Evolutionary conservation across 2,888 invertebrate genomes (phyloP).

Genomic region (Melieria omissa): DNA sequence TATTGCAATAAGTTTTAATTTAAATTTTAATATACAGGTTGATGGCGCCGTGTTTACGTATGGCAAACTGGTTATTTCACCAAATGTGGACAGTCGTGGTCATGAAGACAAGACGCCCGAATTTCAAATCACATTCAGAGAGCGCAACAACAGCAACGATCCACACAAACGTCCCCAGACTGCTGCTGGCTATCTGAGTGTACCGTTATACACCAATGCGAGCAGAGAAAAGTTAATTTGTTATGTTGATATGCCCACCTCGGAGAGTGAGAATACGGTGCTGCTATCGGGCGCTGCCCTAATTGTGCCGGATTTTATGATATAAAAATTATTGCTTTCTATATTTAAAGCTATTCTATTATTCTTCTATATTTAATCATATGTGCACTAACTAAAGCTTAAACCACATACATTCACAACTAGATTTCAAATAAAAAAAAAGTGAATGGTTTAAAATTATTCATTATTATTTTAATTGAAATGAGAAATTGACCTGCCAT

Average conservation of each 20-base stretch:
- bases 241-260: conserved; percentile 54
- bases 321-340: too few relatives aligned
- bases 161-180: conserved; percentile 5
- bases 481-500: too few relatives aligned
- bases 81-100: conserved; percentile 30
- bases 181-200: conserved; percentile 31
- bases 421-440: too few relatives aligned
- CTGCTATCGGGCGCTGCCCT: conserved; percentile 63
- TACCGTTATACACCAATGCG: conserved; percentile 61
- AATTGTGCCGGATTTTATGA: conserved; percentile 58
- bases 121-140: conserved; percentile 51
- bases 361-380: too few relatives aligned
- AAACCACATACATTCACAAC: too few relatives aligned
- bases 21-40: conserved; percentile 47
- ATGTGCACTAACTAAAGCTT: too few relatives aligned
- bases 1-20: background rate
- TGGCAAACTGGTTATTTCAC: conserved; percentile 49
- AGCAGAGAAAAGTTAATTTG: conserved; percentile 60
- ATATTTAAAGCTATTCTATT: too few relatives aligned
- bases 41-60: conserved; percentile 55
- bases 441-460: too few relatives aligned
- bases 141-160: background rate
- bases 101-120: conserved; percentile 49
- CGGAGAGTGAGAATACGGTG: conserved; percentile 53
- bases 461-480: too few relatives aligned